Conservation (phyloP, 1,140 invertebrate species). For the Musca vetustissima region DNA sequence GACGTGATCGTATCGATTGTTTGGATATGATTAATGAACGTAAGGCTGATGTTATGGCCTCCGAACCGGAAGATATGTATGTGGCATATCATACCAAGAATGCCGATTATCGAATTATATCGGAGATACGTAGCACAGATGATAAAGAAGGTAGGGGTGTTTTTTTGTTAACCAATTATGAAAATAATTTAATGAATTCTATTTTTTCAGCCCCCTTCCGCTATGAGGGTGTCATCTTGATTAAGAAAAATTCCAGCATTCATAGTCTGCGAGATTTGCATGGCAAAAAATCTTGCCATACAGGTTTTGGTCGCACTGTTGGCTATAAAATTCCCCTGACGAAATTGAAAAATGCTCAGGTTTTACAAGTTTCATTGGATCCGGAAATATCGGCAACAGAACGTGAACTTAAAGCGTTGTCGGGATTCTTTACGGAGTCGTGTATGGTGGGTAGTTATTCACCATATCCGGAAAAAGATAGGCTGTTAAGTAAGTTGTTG, state of each 20-base stretch:
- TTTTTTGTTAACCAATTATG: neutral
- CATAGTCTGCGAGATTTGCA: slow-evolving; percentile 66
- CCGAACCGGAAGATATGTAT: slow-evolving; percentile 79
- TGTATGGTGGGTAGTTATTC: slow-evolving; percentile 81
- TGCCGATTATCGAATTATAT: slow-evolving; percentile 67
- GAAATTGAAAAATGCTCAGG: slow-evolving; percentile 69
- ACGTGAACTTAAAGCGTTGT: slow-evolving; percentile 72
- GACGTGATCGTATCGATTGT: slow-evolving; percentile 75
- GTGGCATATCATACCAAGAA: slow-evolving; percentile 70
- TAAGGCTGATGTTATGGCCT: slow-evolving; percentile 76
- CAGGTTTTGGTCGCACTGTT: slow-evolving; percentile 75
- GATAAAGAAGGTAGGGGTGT: slow-evolving; percentile 60
- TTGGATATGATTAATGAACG: slow-evolving; percentile 70
- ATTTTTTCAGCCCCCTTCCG: slow-evolving; percentile 66
- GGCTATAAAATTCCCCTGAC: slow-evolving; percentile 75
- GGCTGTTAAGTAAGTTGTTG: slow-evolving; percentile 64
- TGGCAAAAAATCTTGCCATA: slow-evolving; percentile 77
- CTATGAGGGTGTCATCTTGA: slow-evolving; percentile 76
- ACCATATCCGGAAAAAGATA: slow-evolving; percentile 67
- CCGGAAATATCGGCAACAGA: slow-evolving; percentile 70
- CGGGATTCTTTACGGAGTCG: slow-evolving; percentile 71
- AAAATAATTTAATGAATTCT: slow-evolving; percentile 27
- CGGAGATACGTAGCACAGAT: slow-evolving; percentile 65
- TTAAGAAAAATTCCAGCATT: slow-evolving; percentile 70
- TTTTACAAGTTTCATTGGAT: slow-evolving; percentile 68